Percentiles rank a stretch among this genome's conserved stretches.
Evolutionary conservation across 2,113 vertebrate species (phyloP).

Genomic region (Pseudolaguvia tuberculata): DNA sequence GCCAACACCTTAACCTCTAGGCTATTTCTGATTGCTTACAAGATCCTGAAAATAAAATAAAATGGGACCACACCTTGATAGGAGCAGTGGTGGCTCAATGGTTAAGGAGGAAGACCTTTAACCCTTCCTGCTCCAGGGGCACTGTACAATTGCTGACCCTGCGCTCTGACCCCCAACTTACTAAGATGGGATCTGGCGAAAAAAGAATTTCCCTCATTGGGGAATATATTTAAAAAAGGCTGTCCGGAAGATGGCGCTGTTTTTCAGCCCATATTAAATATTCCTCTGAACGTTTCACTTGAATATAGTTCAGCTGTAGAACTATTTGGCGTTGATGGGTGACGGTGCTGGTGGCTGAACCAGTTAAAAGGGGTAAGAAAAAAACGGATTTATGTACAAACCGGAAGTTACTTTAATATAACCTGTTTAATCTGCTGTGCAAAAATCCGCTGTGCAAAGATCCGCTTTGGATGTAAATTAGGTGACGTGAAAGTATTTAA

Average conservation of each 20-base stretch:
- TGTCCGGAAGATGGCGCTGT: constrained; percentile 27
- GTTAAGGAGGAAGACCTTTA: too few species aligned
- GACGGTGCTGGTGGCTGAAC: background rate
- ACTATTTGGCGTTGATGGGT: background rate
- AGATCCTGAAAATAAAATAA: too few species aligned
- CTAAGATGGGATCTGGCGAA: background rate
- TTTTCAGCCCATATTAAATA: background rate
- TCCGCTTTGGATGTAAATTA: background rate
- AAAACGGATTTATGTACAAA: background rate
- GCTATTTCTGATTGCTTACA: too few species aligned
- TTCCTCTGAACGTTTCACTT: background rate
- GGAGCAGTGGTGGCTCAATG: too few species aligned
- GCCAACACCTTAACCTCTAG: too few species aligned
- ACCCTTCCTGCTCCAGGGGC: too few species aligned
- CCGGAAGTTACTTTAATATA: background rate
- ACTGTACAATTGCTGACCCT: background rate
- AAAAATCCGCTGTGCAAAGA: too few species aligned
- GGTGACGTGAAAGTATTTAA: background rate
- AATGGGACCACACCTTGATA: too few species aligned
- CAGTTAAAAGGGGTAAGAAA: background rate
- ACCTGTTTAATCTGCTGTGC: background rate
- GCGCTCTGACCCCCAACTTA: too few species aligned
- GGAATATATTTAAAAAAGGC: too few species aligned
- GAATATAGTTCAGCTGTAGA: background rate
- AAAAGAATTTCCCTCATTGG: background rate